These are phyloP conservation scores for Rhegmatorhina hoffmannsi DNA, from an alignment of 2,113 vertebrate species.

Conservation along the genomic window DNA sequence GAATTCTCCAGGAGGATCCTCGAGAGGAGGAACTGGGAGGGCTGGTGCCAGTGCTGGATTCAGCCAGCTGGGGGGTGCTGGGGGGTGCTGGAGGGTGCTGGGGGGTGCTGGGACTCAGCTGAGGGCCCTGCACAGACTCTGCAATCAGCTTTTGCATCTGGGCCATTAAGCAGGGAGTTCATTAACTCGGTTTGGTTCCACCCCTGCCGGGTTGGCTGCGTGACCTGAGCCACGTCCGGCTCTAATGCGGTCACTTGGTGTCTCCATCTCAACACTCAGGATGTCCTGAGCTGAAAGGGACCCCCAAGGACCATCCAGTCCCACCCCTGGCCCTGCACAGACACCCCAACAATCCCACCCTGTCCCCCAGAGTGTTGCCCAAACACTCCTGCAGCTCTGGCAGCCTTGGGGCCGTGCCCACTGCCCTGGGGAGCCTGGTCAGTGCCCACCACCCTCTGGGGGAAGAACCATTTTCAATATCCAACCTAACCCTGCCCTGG, in stretches of 20 bases:
- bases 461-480: not conserved
- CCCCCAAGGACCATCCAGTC: not conserved
- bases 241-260: not conserved
- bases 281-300: not conserved
- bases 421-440: not conserved
- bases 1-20: not conserved
- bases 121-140: not conserved
- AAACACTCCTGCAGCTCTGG: not conserved
- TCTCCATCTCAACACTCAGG: not conserved
- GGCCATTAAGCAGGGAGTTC: not conserved
- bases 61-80: not conserved
- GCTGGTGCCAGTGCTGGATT: not conserved
- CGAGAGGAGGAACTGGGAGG: not conserved
- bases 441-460: not conserved
- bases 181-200: not conserved
- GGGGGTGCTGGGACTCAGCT: not conserved
- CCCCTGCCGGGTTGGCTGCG: rapidly evolving
- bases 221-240: not conserved
- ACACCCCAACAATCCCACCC: not conserved
- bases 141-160: not conserved
- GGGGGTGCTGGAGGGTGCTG: not conserved
- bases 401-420: not conserved
- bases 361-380: not conserved
- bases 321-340: not conserved
- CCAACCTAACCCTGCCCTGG: not conserved